Percentiles rank a stretch among this genome's conserved stretches.
phyloP scores from a whole-genome alignment of 2,797 vertebrate genomes.

The Platalea minor region DNA sequence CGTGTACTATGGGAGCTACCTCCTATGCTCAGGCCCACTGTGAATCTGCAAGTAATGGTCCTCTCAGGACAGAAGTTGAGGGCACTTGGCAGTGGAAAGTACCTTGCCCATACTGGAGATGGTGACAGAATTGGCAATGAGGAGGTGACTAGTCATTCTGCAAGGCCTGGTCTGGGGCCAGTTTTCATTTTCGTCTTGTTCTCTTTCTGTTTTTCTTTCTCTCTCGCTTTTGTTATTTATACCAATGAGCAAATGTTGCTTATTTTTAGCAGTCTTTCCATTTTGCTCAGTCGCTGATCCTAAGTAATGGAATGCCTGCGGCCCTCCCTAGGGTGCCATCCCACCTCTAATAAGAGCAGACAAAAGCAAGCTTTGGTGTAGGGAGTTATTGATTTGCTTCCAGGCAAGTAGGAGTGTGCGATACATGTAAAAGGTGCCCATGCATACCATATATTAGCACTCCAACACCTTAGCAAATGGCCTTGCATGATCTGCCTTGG shows the following conservation, averaged over 20 bases:
- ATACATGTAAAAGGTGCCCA: neutral
- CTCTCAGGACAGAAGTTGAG: neutral
- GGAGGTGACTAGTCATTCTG: constrained; percentile 8
- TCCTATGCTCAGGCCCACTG: neutral
- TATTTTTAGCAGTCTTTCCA: constrained; percentile 64
- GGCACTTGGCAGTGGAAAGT: neutral
- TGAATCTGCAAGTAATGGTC: neutral
- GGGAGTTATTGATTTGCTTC: constrained; percentile 16
- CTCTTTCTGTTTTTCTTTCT: constrained; percentile 48
- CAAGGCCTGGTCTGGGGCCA: constrained; percentile 29
- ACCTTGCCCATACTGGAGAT: constrained; percentile 36
- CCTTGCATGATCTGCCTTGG: neutral
- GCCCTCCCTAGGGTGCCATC: neutral
- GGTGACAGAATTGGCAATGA: constrained; percentile 53
- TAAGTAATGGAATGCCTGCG: constrained; percentile 28
- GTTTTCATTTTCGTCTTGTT: constrained; percentile 38
- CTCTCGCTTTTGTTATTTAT: constrained; percentile 57
- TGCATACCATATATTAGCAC: neutral
- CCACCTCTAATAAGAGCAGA: neutral
- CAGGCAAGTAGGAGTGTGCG: neutral
- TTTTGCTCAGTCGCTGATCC: constrained; percentile 10
- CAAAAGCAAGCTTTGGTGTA: neutral
- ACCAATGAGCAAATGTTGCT: constrained; percentile 53
- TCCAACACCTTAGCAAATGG: neutral
- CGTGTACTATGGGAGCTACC: neutral